A percentile compares a stretch with the other conserved stretches of the same genome.
Evolutionary conservation across 2,888 invertebrate genomes (phyloP).

Genomic region (Oscheius sp.): DNA sequence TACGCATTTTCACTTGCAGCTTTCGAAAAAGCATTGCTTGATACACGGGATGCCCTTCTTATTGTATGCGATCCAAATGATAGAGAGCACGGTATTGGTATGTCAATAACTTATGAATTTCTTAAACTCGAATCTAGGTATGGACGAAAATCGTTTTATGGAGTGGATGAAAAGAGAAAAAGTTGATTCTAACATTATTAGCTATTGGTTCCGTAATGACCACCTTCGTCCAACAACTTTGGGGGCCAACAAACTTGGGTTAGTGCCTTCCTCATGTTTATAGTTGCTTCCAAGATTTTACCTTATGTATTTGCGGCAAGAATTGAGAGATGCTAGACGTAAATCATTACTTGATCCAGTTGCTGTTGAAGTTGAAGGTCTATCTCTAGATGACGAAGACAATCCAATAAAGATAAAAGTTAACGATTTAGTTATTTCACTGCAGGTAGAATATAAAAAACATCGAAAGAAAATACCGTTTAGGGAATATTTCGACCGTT

Average conservation of each 20-base stretch:
- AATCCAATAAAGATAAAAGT: slow-evolving; percentile 59
- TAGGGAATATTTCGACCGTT: slow-evolving; percentile 70
- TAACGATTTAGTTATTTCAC: slow-evolving; percentile 62
- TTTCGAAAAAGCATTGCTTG: slow-evolving; percentile 64
- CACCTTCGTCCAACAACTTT: slow-evolving; percentile 57
- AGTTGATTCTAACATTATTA: slow-evolving; percentile 55
- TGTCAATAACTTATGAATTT: slow-evolving; percentile 29
- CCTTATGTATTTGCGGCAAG: slow-evolving; percentile 69
- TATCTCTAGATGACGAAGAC: slow-evolving; percentile 66
- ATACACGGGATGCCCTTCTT: slow-evolving; percentile 66
- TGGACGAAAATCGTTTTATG: slow-evolving; percentile 64
- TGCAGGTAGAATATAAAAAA: slow-evolving; percentile 46
- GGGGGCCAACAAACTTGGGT: slow-evolving; percentile 68
- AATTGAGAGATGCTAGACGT: slow-evolving; percentile 51
- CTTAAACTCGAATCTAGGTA: slow-evolving; percentile 31
- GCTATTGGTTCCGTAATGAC: slow-evolving; percentile 68
- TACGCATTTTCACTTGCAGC: slow-evolving; percentile 43
- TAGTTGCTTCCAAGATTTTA: slow-evolving; percentile 50
- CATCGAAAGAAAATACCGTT: slow-evolving; percentile 16
- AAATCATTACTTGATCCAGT: slow-evolving; percentile 43
- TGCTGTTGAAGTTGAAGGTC: slow-evolving; percentile 56
- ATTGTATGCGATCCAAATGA: slow-evolving; percentile 70
- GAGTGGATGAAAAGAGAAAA: slow-evolving; percentile 60
- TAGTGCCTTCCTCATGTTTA: not conserved
- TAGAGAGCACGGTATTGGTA: slow-evolving; percentile 68